Evolutionary conservation across 2,113 vertebrate genomes (phyloP), one percentile per base, ranked within the genome.

Genomic region (Entelurus aequoreus): DNA sequence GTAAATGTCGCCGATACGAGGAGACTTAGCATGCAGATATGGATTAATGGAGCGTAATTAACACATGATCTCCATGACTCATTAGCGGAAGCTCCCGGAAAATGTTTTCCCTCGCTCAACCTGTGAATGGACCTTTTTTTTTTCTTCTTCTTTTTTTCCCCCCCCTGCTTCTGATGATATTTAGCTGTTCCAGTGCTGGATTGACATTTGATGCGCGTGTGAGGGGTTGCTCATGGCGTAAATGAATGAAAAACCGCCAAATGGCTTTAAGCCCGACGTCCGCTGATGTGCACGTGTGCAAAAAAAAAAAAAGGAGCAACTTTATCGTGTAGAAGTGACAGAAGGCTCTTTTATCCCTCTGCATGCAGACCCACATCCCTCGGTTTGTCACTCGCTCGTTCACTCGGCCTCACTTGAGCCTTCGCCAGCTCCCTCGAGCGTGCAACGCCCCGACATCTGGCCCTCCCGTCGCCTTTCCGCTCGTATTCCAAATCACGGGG

Each of bases 401-500:
- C 74, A 50, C 59, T 69, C 66, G n/a, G 67, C 58, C 77, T 77
- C 59, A 47, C 48, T 36, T 48, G 11, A 58, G 55, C 54, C 61
- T 42, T 38, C 21, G 35, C 54, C 36, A 5, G 9, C 55, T 66
- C 72, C 78, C 72, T 72, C 71, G 65, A 74, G 80, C 74, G 11
- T 58, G 28, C 28, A 49, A 68, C 44, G 37, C 68, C 69, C 66
- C 71, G 72, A 83, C 86, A 86, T 84, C 86, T 87, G 82, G 77
- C 69, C 71, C 74, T 28, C 53, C 28, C 58, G 40, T 71, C 71
- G 64, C 65, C 49, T 19, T 48, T 46, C 28, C 74, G 84, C 75
- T 83, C 82, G 80, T 68, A 37, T 82, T 28, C 68, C 59, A 76
- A 71, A 61, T 66, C 53, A 49, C 55, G 62, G 60, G 54, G 62